Evolutionary conservation across 53 echinoderm and acorn worm species (phyloP).

Genomic region (Crossaster papposus): DNA sequence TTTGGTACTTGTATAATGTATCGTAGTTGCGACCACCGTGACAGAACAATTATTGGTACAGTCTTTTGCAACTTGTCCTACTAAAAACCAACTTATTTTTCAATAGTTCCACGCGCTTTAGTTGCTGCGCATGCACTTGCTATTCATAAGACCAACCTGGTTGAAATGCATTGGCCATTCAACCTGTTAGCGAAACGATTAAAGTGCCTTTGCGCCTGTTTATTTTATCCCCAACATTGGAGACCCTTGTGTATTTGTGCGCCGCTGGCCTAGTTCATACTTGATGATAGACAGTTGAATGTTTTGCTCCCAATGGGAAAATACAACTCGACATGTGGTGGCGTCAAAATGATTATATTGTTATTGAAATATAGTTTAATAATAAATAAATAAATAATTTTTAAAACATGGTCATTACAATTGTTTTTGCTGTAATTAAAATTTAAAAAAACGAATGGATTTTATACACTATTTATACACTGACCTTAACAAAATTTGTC

Average conservation of each 20-base stretch:
- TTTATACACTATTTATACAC: too few species aligned
- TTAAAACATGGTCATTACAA: too few species aligned
- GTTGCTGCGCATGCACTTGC: too few species aligned
- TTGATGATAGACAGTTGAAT: neutral
- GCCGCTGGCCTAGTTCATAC: neutral
- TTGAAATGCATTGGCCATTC: neutral
- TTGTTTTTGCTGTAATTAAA: too few species aligned
- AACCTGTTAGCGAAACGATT: neutral
- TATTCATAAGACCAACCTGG: too few species aligned
- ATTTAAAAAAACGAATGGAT: too few species aligned
- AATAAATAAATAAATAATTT: too few species aligned
- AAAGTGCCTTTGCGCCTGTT: neutral
- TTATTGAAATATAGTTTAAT: neutral
- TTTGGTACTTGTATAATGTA: neutral
- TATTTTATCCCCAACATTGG: neutral
- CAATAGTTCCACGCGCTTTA: too few species aligned
- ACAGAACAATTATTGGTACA: too few species aligned
- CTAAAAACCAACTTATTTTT: too few species aligned
- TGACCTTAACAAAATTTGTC: too few species aligned
- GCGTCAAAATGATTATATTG: neutral
- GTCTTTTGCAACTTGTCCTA: too few species aligned
- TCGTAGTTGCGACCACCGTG: neutral
- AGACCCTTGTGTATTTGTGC: neutral
- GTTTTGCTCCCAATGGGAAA: neutral
- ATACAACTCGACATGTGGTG: neutral